Percentiles rank a stretch among this genome's conserved stretches.
These are phyloP conservation scores for Oreochromis mossambicus DNA, from an alignment of 2,797 vertebrate species.

Conservation along the genomic window DNA sequence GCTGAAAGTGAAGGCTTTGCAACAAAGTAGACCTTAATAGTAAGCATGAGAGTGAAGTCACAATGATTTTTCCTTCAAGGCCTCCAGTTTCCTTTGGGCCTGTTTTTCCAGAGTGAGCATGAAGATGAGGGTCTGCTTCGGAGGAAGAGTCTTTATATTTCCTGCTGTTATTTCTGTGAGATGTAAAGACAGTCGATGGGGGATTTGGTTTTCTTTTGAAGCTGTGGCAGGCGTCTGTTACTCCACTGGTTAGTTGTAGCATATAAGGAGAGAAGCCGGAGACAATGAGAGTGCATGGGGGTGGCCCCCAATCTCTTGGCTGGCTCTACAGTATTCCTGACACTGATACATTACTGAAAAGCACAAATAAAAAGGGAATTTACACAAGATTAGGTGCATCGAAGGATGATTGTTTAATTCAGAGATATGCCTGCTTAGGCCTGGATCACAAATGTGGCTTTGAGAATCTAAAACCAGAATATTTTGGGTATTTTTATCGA, in stretches of 20 bases:
- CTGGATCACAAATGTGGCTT: not conserved
- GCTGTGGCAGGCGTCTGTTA: not conserved
- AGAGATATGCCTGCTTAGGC: not conserved
- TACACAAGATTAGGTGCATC: not conserved
- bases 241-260: not conserved
- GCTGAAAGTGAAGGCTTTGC: not conserved
- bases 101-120: not conserved
- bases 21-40: not conserved
- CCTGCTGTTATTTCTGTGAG: slow-evolving; percentile 52
- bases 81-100: not conserved
- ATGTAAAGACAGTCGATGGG: slow-evolving; percentile 19
- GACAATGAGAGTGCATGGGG: not conserved
- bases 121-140: not conserved
- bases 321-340: not conserved
- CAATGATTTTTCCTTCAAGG: not conserved
- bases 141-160: slow-evolving; percentile 27
- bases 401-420: not conserved
- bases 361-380: not conserved
- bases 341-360: not conserved
- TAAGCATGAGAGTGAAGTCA: not conserved
- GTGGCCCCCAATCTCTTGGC: not conserved
- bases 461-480: not conserved
- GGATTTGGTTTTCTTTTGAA: slow-evolving; percentile 26
- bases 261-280: not conserved
- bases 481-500: not conserved